Percentiles rank a stretch among this genome's conserved stretches.
Conservation (phyloP, 2,797 vertebrate genomes). For the Coluber constrictor region DNA sequence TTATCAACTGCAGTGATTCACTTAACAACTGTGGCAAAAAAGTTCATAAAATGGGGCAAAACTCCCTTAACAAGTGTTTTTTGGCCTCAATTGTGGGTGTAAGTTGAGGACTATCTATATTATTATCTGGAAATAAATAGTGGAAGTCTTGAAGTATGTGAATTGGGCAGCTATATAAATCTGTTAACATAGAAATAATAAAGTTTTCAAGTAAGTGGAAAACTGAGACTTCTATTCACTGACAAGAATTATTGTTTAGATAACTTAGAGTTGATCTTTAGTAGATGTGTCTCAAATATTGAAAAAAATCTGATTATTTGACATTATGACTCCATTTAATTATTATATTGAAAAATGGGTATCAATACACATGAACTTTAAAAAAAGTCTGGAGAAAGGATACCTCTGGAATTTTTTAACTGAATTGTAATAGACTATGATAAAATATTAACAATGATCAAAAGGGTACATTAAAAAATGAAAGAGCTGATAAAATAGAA, state of each 20-base stretch:
- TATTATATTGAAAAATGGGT: not conserved
- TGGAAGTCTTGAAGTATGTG: not conserved
- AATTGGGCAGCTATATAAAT: too few species aligned
- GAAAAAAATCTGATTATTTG: not conserved
- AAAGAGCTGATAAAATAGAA: not conserved
- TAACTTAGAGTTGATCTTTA: not conserved
- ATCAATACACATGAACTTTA: not conserved
- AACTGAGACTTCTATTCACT: not conserved
- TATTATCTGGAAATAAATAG: not conserved
- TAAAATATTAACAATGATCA: not conserved
- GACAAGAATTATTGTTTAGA: not conserved
- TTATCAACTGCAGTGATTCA: too few species aligned
- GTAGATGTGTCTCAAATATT: not conserved
- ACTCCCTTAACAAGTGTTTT: too few species aligned
- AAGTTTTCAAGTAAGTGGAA: not conserved
- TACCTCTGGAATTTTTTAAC: not conserved
- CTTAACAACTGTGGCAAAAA: too few species aligned
- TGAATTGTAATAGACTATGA: not conserved
- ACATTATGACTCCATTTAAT: not conserved
- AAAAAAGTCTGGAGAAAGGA: not conserved
- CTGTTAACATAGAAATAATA: too few species aligned
- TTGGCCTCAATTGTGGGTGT: too few species aligned
- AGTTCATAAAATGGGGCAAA: too few species aligned
- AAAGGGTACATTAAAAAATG: not conserved
- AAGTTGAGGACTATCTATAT: too few species aligned